A percentile compares a stretch with the other conserved stretches of the same genome.
Evolutionary conservation across 2,113 vertebrate species (phyloP).

Genomic region (Hyperoodon ampullatus): DNA sequence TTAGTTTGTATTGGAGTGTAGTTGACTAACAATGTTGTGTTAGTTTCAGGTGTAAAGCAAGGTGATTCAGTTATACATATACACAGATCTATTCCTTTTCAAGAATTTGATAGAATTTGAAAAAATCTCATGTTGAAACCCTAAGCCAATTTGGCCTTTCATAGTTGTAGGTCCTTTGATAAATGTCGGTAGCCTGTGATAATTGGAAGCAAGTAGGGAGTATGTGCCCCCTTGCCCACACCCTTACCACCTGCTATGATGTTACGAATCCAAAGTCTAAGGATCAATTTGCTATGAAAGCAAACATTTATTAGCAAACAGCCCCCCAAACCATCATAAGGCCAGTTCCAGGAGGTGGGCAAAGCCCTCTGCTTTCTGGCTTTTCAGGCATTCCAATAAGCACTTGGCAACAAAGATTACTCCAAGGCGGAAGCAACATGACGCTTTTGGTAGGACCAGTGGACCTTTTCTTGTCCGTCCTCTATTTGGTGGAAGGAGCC

Average conservation of each 20-base stretch:
- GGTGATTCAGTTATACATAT: no score
- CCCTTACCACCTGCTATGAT: background rate
- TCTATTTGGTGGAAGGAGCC: background rate
- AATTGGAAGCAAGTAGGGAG: background rate
- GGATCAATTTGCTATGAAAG: background rate
- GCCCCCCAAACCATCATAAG: background rate
- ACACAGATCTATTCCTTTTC: no score
- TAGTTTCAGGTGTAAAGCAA: no score
- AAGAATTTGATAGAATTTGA: no score
- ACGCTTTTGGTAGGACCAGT: background rate
- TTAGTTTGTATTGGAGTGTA: no score
- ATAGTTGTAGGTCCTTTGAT: background rate
- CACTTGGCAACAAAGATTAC: background rate
- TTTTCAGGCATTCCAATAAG: background rate
- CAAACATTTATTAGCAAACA: background rate
- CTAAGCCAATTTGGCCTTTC: background rate
- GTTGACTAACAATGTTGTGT: no score
- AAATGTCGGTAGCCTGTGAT: background rate
- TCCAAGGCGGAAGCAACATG: background rate
- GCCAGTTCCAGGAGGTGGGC: background rate
- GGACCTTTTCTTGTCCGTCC: background rate
- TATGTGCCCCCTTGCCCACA: no score
- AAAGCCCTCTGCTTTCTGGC: background rate
- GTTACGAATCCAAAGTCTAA: background rate
- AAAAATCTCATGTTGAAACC: background rate